phyloP scores from a whole-genome alignment of 2,113 vertebrate genomes.

The Menura novaehollandiae region DNA sequence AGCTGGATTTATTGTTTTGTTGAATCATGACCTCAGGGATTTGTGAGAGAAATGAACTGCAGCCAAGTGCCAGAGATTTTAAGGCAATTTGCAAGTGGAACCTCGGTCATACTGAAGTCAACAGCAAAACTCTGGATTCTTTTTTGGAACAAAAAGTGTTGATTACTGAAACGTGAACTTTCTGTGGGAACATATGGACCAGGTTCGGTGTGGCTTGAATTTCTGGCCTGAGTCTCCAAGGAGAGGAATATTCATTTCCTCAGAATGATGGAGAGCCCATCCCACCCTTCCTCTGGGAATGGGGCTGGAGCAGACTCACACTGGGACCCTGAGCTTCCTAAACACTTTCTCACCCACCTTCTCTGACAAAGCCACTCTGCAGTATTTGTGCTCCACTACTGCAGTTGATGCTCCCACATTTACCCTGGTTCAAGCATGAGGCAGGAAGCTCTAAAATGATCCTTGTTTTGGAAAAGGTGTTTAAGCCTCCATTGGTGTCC shows the following conservation, averaged over 20 bases:
- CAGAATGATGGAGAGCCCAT: neutral
- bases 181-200: neutral
- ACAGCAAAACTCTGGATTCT: neutral
- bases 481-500: neutral
- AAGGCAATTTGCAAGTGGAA: neutral
- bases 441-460: neutral
- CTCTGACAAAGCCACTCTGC: neutral
- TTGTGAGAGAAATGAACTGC: slow-evolving; percentile 10
- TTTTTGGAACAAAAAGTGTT: neutral
- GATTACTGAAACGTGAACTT: neutral
- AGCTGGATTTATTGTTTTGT: slow-evolving; percentile 47
- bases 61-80: neutral
- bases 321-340: neutral
- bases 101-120: neutral
- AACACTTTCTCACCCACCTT: neutral
- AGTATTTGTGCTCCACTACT: neutral
- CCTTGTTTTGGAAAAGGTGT: neutral
- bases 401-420: neutral
- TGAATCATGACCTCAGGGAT: slow-evolving; percentile 37
- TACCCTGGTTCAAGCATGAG: neutral
- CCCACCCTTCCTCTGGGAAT: neutral
- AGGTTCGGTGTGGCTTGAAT: neutral
- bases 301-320: neutral
- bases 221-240: neutral
- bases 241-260: neutral